A percentile compares a stretch with the other conserved stretches of the same genome.
Conservation (phyloP, 2,888 invertebrate species). For the Caenorhabditis sp. region DNA sequence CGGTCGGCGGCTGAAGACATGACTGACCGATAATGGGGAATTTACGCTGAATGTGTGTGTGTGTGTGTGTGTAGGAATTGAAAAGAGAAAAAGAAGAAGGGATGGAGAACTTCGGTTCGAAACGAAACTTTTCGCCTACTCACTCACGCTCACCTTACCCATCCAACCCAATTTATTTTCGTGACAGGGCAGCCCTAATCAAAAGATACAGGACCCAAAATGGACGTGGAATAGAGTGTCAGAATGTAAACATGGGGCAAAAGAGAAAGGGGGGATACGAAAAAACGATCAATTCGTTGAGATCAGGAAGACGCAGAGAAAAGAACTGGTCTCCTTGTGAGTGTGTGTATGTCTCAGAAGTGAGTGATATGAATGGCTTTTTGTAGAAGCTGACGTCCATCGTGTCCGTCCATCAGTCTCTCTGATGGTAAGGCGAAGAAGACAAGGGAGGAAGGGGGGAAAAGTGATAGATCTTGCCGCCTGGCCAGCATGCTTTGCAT, state of each 20-base stretch:
- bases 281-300: constrained; percentile 40
- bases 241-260: constrained; percentile 29
- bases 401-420: constrained; percentile 23
- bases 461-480: constrained; percentile 54
- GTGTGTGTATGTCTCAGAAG: constrained; percentile 18
- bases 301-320: constrained; percentile 44
- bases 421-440: constrained; percentile 21
- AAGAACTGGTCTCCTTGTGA: constrained; percentile 39
- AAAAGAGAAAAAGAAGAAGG: constrained; percentile 2
- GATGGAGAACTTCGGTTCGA: constrained; percentile 31
- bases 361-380: constrained; percentile 52
- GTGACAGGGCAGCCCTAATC: too few relatives aligned
- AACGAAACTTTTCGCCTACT: neutral
- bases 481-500: constrained; percentile 39
- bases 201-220: constrained; percentile 21
- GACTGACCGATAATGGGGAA: constrained; percentile 51
- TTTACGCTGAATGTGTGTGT: constrained; percentile 31
- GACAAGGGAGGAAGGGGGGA: constrained; percentile 1
- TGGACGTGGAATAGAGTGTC: constrained; percentile 6
- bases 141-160: too few relatives aligned
- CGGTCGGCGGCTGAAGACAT: too few relatives aligned
- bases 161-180: too few relatives aligned
- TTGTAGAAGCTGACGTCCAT: constrained; percentile 52
- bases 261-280: constrained; percentile 1
- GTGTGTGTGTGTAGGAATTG: constrained; percentile 22